Conservation (phyloP, 2,797 vertebrate genomes). For the Echiichthys vipera region DNA sequence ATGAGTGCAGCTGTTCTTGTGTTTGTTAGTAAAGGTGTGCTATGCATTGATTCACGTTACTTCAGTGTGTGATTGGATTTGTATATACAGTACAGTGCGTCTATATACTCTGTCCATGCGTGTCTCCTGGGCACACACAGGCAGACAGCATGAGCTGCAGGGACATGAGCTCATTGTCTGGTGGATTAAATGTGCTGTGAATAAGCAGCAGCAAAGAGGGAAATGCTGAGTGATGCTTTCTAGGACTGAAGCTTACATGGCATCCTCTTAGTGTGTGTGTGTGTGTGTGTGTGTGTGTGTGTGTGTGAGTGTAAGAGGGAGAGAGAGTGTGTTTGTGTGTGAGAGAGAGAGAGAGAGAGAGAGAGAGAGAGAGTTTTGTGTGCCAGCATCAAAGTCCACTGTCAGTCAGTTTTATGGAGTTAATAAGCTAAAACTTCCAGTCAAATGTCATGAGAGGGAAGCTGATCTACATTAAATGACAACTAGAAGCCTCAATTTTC, state of each 20-base stretch:
- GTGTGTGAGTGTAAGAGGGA: conserved; percentile 8
- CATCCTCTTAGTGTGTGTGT: conserved; percentile 44
- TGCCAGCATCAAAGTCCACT: conserved; percentile 47
- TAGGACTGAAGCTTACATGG: conserved; percentile 43
- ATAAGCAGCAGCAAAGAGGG: conserved; percentile 56
- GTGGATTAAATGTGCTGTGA: conserved; percentile 60
- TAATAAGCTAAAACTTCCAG: conserved; percentile 58
- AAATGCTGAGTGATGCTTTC: conserved; percentile 68
- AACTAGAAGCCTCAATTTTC: conserved; percentile 33
- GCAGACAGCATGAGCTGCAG: conserved; percentile 34
- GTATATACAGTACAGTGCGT: not conserved
- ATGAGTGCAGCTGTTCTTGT: conserved; percentile 18
- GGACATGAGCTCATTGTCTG: conserved; percentile 57
- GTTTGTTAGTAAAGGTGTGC: not conserved
- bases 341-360: no score
- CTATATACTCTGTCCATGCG: not conserved
- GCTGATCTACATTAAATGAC: conserved; percentile 55
- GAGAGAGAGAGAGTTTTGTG: conserved; percentile 21
- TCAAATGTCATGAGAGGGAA: conserved; percentile 35
- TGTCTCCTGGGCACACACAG: conserved; percentile 3
- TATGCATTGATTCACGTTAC: conserved; percentile 33
- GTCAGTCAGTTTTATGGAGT: conserved; percentile 65
- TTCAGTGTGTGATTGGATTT: conserved; percentile 6
- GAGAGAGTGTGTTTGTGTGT: conserved; percentile 8
- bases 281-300: not conserved